phyloP scores from a whole-genome alignment of 2,797 vertebrate genomes.

The Gobionotothen gibberifrons region DNA sequence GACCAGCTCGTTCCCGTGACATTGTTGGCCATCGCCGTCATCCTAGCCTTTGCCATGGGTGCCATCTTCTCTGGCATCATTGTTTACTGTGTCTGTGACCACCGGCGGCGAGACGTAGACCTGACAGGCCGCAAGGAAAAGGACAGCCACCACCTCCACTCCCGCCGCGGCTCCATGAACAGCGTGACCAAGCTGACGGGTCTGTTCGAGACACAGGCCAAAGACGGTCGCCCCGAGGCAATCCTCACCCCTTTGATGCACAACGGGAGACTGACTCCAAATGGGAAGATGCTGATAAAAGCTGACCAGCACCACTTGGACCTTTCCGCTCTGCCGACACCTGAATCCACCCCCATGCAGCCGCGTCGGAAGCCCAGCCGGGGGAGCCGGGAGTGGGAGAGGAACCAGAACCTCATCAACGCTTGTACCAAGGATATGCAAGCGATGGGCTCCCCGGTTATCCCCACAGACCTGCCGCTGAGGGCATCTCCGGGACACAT shows the following conservation, averaged over 20 bases:
- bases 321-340: constrained; percentile 93
- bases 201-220: constrained; percentile 94
- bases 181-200: constrained; percentile 97
- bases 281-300: constrained; percentile 95
- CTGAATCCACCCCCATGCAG: constrained; percentile 96
- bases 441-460: constrained; percentile 91
- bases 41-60: constrained; percentile 97
- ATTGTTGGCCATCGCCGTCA: constrained; percentile 95
- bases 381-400: constrained; percentile 96
- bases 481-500: constrained; percentile 96
- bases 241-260: constrained; percentile 97
- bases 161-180: constrained; percentile 95
- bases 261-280: constrained; percentile 91
- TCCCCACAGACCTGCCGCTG: constrained; percentile 93
- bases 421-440: constrained; percentile 96
- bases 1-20: constrained; percentile 97
- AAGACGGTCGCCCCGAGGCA: constrained; percentile 94
- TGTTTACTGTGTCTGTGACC: constrained; percentile 97
- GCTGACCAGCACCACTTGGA: constrained; percentile 97
- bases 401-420: constrained; percentile 98
- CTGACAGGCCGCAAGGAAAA: constrained; percentile 91
- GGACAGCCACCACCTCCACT: constrained; percentile 88
- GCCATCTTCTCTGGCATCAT: constrained; percentile 96
- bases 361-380: constrained; percentile 94
- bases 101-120: constrained; percentile 91